Conservation (phyloP, 2,113 vertebrate genomes). For the Gallinago paraguaiae region DNA sequence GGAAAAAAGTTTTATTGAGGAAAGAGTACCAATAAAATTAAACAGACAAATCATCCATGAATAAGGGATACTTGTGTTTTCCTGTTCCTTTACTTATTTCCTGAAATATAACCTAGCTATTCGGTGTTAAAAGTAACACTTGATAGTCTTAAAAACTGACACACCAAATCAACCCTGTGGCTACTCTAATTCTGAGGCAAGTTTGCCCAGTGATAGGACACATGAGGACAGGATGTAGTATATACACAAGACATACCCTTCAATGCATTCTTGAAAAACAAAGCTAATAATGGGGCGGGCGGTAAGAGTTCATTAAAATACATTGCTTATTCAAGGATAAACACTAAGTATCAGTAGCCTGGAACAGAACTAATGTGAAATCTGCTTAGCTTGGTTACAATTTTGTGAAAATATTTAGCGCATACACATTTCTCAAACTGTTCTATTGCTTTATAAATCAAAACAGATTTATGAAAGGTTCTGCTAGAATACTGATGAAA, state of each 20-base stretch:
- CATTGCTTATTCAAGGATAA: neutral
- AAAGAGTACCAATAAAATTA: neutral
- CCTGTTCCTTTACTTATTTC: neutral
- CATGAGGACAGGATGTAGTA: neutral
- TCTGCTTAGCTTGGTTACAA: neutral
- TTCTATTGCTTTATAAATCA: constrained; percentile 14
- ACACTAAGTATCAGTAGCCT: neutral
- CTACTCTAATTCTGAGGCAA: neutral
- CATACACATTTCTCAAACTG: neutral
- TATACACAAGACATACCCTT: neutral
- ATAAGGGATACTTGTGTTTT: neutral
- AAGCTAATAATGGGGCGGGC: neutral
- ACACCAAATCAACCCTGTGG: neutral
- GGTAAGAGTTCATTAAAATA: neutral
- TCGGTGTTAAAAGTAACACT: neutral
- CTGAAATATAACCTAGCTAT: neutral
- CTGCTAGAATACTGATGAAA: constrained; percentile 29
- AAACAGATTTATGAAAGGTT: neutral
- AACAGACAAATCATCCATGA: neutral
- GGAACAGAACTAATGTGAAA: neutral
- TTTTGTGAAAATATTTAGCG: neutral
- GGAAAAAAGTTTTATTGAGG: neutral
- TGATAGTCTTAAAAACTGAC: neutral
- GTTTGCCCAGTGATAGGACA: neutral
- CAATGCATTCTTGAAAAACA: neutral